phyloP scores from a whole-genome alignment of 2,888 invertebrate genomes.

The Brassicogethes aeneus region DNA sequence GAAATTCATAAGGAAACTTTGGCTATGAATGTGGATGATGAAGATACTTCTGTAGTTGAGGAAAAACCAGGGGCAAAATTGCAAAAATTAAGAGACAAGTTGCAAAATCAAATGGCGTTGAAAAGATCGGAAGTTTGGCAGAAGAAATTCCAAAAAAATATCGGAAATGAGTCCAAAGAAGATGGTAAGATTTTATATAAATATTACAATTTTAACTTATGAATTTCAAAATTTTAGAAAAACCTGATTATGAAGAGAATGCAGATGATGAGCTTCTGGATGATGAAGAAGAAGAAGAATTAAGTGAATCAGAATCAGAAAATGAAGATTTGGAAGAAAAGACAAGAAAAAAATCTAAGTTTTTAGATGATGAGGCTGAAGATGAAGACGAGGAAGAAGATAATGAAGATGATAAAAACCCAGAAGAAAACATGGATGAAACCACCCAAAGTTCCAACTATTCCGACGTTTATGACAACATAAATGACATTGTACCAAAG shows the following conservation, averaged over 20 bases:
- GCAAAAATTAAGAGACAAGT: conserved; percentile 57
- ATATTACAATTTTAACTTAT: too few species aligned
- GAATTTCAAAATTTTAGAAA: too few species aligned
- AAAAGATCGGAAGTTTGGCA: conserved; percentile 63
- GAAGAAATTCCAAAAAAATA: conserved; percentile 45
- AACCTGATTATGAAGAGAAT: conserved; percentile 26
- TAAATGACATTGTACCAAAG: conserved; percentile 11
- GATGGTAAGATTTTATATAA: too few species aligned
- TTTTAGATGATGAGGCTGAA: conserved; percentile 34
- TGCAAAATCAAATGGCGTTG: conserved; percentile 62
- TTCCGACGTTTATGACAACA: conserved; percentile 4
- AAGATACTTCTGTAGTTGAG: conserved; percentile 30
- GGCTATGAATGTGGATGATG: conserved; percentile 31
- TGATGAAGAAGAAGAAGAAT: conserved; percentile 40
- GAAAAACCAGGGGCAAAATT: conserved; percentile 63
- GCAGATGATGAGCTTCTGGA: conserved; percentile 43
- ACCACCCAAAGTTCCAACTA: conserved; percentile 6
- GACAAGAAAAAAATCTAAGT: conserved; percentile 25
- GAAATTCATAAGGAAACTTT: conserved; percentile 40
- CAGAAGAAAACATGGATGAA: conserved; percentile 14
- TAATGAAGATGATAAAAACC: conserved; percentile 25
- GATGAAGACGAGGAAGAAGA: conserved; percentile 27
- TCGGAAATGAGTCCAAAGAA: too few species aligned
- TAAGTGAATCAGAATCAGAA: conserved; percentile 44
- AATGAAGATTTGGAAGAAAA: conserved; percentile 36